Evolutionary conservation across 2,888 invertebrate species (phyloP).

Genomic region (Clostera curtula): DNA sequence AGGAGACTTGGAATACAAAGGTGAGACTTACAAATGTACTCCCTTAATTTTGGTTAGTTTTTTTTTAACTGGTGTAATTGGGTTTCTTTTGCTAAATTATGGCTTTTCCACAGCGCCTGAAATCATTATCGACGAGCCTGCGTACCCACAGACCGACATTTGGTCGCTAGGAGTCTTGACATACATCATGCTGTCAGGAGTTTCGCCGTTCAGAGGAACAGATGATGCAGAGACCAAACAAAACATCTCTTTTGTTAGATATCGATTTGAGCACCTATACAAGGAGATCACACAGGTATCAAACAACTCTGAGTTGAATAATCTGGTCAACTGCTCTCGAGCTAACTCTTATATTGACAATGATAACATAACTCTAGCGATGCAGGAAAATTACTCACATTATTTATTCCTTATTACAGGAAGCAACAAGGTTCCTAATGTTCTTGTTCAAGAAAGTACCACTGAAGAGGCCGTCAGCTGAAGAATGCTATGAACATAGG

Average conservation of each 20-base stretch:
- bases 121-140: conserved; percentile 89
- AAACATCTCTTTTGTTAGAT: conserved; percentile 92
- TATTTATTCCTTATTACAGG: conserved; percentile 26
- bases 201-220: conserved; percentile 90
- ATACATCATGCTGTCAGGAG: conserved; percentile 94
- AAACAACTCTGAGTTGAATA: no score
- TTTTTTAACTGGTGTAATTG: no score
- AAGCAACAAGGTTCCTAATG: conserved; percentile 88
- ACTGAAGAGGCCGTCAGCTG: conserved; percentile 94
- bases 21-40: no score
- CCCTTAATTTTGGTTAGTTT: no score
- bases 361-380: no score
- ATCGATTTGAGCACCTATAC: conserved; percentile 94
- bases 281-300: conserved; percentile 90
- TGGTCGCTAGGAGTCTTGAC: conserved; percentile 96
- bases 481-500: conserved; percentile 96
- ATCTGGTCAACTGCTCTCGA: no score
- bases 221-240: conserved; percentile 90
- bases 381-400: no score
- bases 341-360: no score
- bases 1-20: conserved; percentile 84
- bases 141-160: conserved; percentile 93
- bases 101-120: conserved; percentile 82
- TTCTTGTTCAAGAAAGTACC: conserved; percentile 95
- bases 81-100: not conserved